A percentile compares a stretch with the other conserved stretches of the same genome.
These are phyloP conservation scores for Stigmatopora nigra DNA, from an alignment of 2,113 vertebrate genomes.

Conservation along the genomic window DNA sequence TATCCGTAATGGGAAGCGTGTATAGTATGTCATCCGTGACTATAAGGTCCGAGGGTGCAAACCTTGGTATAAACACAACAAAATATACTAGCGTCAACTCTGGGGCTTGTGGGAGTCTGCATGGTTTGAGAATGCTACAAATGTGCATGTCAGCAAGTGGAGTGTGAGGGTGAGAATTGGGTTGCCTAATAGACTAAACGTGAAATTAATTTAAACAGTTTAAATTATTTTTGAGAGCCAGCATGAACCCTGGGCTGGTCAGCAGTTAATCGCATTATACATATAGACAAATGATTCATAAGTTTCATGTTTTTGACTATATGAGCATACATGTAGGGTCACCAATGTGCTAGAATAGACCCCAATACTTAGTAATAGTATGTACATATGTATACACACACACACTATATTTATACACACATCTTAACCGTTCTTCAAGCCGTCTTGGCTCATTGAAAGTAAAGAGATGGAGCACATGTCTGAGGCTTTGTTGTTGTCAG, in stretches of 20 bases:
- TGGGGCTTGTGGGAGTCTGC: conserved; percentile 8
- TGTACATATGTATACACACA: conserved; percentile 18
- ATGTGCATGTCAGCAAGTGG: conserved; percentile 28
- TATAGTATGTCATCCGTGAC: conserved; percentile 58
- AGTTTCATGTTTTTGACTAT: too few relatives aligned
- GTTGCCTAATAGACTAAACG: background rate
- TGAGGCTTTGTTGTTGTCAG: conserved; percentile 72
- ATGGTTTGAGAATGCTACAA: conserved; percentile 21
- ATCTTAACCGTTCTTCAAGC: conserved; percentile 25
- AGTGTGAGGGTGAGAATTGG: background rate
- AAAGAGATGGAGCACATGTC: conserved; percentile 76
- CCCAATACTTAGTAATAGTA: background rate
- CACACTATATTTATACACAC: conserved; percentile 27
- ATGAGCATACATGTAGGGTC: too few relatives aligned
- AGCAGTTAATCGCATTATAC: too few relatives aligned
- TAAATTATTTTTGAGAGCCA: background rate
- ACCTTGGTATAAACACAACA: conserved; percentile 50
- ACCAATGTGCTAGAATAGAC: background rate
- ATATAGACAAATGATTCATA: too few relatives aligned
- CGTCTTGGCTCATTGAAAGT: conserved; percentile 43
- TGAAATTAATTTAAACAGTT: background rate
- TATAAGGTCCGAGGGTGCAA: conserved; percentile 30
- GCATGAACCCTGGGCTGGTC: too few relatives aligned
- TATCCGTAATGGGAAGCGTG: conserved; percentile 42
- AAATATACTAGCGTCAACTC: conserved; percentile 39